Percentiles rank a stretch among this genome's conserved stretches.
These are phyloP conservation scores for Phoxinus phoxinus DNA, from an alignment of 2,113 vertebrate species.

Conservation along the genomic window DNA sequence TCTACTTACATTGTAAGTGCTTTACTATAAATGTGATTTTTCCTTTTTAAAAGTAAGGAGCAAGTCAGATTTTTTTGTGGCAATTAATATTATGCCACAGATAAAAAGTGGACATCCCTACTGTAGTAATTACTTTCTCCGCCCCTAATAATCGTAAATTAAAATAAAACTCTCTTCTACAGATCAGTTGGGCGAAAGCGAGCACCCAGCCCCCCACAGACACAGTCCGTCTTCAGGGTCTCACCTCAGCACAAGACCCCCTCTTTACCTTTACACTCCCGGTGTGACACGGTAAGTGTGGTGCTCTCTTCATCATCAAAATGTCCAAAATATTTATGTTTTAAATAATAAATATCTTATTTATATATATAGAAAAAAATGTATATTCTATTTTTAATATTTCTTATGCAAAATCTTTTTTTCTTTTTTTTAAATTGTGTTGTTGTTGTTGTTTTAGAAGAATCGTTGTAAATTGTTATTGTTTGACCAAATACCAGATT, in stretches of 20 bases:
- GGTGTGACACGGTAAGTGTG: conserved; percentile 72
- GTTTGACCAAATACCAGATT: not conserved
- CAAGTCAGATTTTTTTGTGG: not conserved
- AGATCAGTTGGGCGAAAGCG: conserved; percentile 72
- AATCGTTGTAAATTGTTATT: not conserved
- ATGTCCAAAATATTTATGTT: not conserved
- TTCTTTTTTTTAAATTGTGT: not conserved
- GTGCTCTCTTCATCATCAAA: not conserved
- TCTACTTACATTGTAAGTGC: not conserved
- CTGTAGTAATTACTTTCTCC: not conserved
- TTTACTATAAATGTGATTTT: not conserved
- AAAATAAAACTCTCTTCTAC: conserved; percentile 5
- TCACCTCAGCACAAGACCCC: conserved; percentile 66
- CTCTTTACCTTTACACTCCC: conserved; percentile 60
- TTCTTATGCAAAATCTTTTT: not conserved
- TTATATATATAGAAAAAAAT: not conserved
- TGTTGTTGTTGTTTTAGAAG: not conserved
- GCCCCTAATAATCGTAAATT: not conserved
- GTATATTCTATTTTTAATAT: not conserved
- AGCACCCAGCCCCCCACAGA: conserved; percentile 61
- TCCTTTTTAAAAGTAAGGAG: not conserved
- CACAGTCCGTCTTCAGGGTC: conserved; percentile 51
- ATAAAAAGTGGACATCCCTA: not conserved
- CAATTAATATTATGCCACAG: not conserved
- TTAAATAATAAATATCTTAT: not conserved